Percentiles rank a stretch among this genome's conserved stretches.
Evolutionary conservation across 2,797 vertebrate genomes (phyloP).

Genomic region (Tiaroga cobitis): DNA sequence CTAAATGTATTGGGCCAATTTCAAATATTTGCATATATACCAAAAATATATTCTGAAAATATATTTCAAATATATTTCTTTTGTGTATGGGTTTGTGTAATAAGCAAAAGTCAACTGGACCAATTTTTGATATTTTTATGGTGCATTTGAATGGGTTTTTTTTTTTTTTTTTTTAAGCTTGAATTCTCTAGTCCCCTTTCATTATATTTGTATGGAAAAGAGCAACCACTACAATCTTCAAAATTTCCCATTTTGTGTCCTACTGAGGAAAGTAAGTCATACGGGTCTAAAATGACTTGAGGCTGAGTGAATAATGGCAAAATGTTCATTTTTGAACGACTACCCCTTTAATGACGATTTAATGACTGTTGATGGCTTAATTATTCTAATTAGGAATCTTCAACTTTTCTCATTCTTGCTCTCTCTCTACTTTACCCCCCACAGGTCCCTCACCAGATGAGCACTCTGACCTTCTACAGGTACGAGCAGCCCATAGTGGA

Average conservation of each 20-base stretch:
- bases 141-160: not conserved
- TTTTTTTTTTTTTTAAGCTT: not conserved
- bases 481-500: slow-evolving; percentile 93
- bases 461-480: slow-evolving; percentile 92
- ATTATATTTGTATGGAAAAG: not conserved
- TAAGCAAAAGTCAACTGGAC: not conserved
- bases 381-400: slow-evolving; percentile 8
- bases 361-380: slow-evolving; percentile 16
- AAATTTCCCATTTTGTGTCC: not conserved
- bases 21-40: too few species aligned
- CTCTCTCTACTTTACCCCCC: slow-evolving; percentile 18
- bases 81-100: too few species aligned
- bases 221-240: not conserved
- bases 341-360: slow-evolving; percentile 13
- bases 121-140: not conserved
- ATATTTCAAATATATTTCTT: too few species aligned
- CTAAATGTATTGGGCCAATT: too few species aligned
- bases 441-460: slow-evolving; percentile 95
- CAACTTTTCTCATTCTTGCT: not conserved
- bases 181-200: too few species aligned
- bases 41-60: too few species aligned
- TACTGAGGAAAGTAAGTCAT: not conserved
- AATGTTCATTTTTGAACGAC: not conserved
- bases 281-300: not conserved
- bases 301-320: not conserved